Percentiles rank a stretch among this genome's conserved stretches.
phyloP scores from a whole-genome alignment of 1,140 invertebrate genomes.

The Lepeophtheirus salmonis region DNA sequence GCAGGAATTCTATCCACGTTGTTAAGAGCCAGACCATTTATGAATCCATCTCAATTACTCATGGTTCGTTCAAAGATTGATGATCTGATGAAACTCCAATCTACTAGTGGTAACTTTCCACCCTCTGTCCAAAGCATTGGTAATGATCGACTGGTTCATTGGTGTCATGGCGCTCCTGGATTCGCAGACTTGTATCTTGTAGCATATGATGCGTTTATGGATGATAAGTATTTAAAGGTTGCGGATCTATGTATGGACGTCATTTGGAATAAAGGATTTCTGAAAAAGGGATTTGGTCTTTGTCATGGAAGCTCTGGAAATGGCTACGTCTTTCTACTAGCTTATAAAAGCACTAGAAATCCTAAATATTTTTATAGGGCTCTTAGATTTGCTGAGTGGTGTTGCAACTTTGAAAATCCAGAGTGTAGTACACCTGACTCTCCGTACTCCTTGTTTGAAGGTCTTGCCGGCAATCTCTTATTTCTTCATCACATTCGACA shows the following conservation, averaged over 20 bases:
- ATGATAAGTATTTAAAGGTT: conserved; percentile 48
- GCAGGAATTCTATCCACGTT: conserved; percentile 63
- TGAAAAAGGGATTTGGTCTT: conserved; percentile 70
- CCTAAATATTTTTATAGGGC: conserved; percentile 48
- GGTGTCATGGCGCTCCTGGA: conserved; percentile 87
- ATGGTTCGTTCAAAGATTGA: conserved; percentile 40
- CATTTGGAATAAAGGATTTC: conserved; percentile 62
- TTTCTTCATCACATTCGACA: conserved; percentile 27
- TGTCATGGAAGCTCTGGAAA: conserved; percentile 85
- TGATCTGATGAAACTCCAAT: conserved; percentile 38
- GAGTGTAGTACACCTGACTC: conserved; percentile 49
- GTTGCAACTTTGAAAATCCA: conserved; percentile 46
- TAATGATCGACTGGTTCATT: conserved; percentile 65
- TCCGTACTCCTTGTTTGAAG: conserved; percentile 70
- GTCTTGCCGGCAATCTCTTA: conserved; percentile 34
- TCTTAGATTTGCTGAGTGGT: conserved; percentile 62
- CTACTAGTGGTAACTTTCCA: conserved; percentile 59
- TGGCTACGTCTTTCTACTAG: conserved; percentile 60
- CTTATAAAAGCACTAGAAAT: conserved; percentile 55
- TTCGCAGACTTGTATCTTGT: conserved; percentile 39
- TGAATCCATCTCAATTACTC: not conserved
- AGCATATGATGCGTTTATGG: conserved; percentile 18
- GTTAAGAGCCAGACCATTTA: conserved; percentile 37
- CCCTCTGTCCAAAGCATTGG: conserved; percentile 48
- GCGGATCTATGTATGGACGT: conserved; percentile 52